These are phyloP conservation scores for Antennarius maculatus DNA, from an alignment of 2,797 vertebrate genomes.

Conservation along the genomic window DNA sequence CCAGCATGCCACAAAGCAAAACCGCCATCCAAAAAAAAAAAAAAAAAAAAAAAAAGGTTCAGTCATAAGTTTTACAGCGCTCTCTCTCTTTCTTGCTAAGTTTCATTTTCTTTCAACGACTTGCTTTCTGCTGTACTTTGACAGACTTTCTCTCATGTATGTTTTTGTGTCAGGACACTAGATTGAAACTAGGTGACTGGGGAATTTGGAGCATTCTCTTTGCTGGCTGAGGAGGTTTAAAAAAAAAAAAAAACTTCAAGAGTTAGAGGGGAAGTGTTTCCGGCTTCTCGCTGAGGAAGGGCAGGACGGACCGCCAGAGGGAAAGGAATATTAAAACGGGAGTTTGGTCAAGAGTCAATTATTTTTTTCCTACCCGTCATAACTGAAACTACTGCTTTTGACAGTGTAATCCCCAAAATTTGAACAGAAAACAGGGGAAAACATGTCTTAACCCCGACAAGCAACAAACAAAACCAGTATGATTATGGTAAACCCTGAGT, in stretches of 20 bases:
- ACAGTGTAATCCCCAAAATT: conserved; percentile 12
- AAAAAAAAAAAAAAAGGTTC: not conserved
- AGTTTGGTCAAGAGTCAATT: conserved; percentile 44
- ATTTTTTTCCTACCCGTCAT: conserved; percentile 44
- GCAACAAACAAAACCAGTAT: conserved; percentile 10
- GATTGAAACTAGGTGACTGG: conserved; percentile 68
- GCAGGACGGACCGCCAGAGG: conserved; percentile 52
- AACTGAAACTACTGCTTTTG: conserved; percentile 37
- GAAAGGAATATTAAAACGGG: conserved; percentile 37
- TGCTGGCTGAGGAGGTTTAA: conserved; percentile 66
- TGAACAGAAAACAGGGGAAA: conserved; percentile 10
- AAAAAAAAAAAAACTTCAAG: conserved; percentile 38
- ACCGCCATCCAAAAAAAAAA: not conserved
- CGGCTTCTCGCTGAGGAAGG: conserved; percentile 52
- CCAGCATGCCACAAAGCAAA: conserved; percentile 24
- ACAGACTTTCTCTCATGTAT: conserved; percentile 20
- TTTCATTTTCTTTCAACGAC: conserved; percentile 29
- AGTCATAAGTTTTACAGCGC: conserved; percentile 7
- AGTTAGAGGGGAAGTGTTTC: conserved; percentile 67
- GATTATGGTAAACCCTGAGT: conserved; percentile 4
- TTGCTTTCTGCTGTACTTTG: conserved; percentile 26
- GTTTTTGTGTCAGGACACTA: conserved; percentile 54
- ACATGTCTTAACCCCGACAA: conserved; percentile 21
- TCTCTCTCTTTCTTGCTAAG: conserved; percentile 3
- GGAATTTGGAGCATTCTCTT: conserved; percentile 78